phyloP scores from a whole-genome alignment of 1,140 invertebrate species.

The Drosophila pachea region DNA sequence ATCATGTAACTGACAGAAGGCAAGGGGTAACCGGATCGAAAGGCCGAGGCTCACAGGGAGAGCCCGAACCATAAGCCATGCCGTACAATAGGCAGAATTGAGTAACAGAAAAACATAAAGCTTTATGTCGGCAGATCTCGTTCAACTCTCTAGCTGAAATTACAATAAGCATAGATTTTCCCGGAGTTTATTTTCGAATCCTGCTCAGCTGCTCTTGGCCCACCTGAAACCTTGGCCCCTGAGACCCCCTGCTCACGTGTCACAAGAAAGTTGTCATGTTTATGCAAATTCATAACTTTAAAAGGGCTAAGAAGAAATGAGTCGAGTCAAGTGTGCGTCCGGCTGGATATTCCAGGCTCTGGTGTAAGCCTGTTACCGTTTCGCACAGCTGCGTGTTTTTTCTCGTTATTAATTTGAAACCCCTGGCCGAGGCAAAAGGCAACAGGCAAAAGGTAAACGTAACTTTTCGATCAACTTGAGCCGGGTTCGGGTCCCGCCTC shows the following conservation, averaged over 20 bases:
- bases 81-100: too few species aligned
- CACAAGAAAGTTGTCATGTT: not conserved
- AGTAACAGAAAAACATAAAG: too few species aligned
- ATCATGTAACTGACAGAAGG: conserved; percentile 1
- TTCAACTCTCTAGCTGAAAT: too few species aligned
- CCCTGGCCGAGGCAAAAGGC: conserved; percentile 45
- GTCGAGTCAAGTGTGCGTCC: conserved; percentile 30
- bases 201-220: too few species aligned
- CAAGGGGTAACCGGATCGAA: not conserved
- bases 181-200: too few species aligned
- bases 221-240: not conserved
- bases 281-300: not conserved
- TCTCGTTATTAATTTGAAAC: conserved; percentile 44
- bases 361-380: not conserved
- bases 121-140: too few species aligned
- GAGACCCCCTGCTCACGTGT: not conserved
- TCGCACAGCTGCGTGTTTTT: conserved; percentile 32
- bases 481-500: conserved; percentile 41
- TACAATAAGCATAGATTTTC: too few species aligned
- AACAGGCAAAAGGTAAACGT: conserved; percentile 44
- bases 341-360: conserved; percentile 9
- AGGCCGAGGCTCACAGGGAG: not conserved
- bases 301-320: conserved; percentile 15
- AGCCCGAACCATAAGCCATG: too few species aligned
- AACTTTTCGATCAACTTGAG: conserved; percentile 74